Base-by-base conservation (phyloP, 2,797 vertebrate species). In the Peromyscus aztecus region DNA sequence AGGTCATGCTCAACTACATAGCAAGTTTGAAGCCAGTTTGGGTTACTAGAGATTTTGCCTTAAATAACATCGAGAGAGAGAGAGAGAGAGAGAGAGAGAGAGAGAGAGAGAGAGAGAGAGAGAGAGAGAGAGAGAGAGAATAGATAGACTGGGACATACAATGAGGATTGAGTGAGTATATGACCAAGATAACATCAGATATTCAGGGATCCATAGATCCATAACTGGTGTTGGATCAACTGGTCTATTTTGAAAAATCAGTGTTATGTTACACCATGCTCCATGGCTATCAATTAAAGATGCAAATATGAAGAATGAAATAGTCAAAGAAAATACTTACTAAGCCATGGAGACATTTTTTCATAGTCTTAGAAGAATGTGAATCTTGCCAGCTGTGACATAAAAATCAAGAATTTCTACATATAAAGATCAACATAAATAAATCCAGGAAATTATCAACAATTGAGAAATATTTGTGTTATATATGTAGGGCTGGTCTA, bases 351-450 rank as follows among this genome's bases (percentile, higher is more conserved):
- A 14, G 89, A n/a, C 31, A 78, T 71, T 16, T 52, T 37, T 90
- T 78, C 57, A 84, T 89, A 89, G 57, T 59, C 55, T 67, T 85
- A 23, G 63, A 78, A 14, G 71, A 75, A n/a, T 17, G 40, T 81
- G 91, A 63, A 69, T 10, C 34, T 80, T 92, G 69, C 43, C 76
- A 43, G 69, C 65, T 75, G 89, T 89, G 46, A 40, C 8, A 27
- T 78, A 49, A 91, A 86, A 91, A 88, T 52, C 49, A 65, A 83
- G 40, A 88, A 76, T 88, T 95, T 95, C 31, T 84, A 37, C 31
- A 65, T 49, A 46, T 19, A 8, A 69, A 93, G 75, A 82, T 88
- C 63, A 73, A 43, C 27, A 55, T 37, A 59, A 84, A 55, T 65
- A 84, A 85, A 80, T 94, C 75, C n/a, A 95, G 81, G 65, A 92